Conservation (phyloP, 2,797 vertebrate genomes). For the Sebastes reedi region DNA sequence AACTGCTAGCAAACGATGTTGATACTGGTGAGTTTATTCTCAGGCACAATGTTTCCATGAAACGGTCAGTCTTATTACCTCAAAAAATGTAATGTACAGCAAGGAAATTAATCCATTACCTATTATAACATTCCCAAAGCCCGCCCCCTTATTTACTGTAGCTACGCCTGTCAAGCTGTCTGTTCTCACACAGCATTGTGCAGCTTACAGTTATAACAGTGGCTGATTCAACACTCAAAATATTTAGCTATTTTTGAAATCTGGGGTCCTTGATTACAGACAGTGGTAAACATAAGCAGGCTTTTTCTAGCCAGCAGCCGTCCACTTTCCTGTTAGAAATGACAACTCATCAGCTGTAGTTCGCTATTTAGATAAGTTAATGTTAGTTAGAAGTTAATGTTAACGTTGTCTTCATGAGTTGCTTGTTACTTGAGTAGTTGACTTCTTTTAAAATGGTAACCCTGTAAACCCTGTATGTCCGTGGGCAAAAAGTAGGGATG, state of each 20-base stretch:
- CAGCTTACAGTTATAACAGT: not conserved
- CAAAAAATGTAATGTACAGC: not conserved
- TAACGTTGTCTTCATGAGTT: not conserved
- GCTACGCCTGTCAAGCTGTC: not conserved
- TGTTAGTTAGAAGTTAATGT: not conserved
- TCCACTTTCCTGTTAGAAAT: not conserved
- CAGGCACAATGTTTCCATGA: not conserved
- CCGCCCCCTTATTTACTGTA: not conserved
- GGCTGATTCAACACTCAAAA: not conserved
- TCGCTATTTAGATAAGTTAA: not conserved
- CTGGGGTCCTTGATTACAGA: too few species aligned
- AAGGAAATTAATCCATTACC: not conserved
- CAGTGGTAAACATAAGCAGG: too few species aligned
- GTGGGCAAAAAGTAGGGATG: not conserved
- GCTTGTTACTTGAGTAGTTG: not conserved
- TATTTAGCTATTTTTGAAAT: not conserved
- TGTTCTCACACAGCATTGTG: not conserved
- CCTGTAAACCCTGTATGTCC: not conserved
- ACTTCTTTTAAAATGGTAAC: not conserved
- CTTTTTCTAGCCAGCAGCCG: too few species aligned
- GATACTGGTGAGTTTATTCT: slow-evolving; percentile 85
- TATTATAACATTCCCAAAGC: not conserved
- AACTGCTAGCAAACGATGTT: slow-evolving; percentile 89
- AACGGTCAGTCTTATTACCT: not conserved
- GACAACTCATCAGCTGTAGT: not conserved